Conservation (phyloP, 2,797 vertebrate genomes). For the Lacerta viridis region DNA sequence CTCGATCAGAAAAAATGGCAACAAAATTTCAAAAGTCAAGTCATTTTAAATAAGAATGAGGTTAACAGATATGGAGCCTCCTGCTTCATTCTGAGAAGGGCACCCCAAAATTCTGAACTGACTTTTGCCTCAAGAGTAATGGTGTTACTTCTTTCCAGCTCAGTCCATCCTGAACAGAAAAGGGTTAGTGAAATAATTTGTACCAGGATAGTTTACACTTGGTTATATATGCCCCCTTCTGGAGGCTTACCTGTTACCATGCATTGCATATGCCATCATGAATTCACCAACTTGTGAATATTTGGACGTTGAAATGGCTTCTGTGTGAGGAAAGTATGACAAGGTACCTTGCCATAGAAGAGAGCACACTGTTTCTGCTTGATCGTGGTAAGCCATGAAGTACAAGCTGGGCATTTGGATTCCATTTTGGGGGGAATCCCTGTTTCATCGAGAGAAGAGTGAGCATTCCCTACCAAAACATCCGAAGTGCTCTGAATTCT, state of each 20-base stretch:
- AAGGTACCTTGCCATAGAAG: background rate
- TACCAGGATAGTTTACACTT: background rate
- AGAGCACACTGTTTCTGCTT: background rate
- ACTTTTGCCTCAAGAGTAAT: background rate
- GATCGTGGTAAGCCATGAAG: background rate
- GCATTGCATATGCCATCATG: background rate
- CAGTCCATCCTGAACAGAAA: background rate
- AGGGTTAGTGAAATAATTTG: background rate
- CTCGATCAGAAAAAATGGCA: background rate
- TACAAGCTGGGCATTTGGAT: background rate
- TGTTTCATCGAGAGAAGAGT: background rate
- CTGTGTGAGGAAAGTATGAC: background rate
- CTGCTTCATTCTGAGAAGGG: background rate
- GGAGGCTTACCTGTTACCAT: background rate
- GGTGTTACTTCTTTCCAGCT: too few species aligned
- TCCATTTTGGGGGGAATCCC: background rate
- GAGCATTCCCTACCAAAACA: background rate
- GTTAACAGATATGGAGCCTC: background rate
- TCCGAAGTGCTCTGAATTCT: background rate
- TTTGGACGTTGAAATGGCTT: background rate
- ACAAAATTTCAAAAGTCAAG: background rate
- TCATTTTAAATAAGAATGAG: background rate
- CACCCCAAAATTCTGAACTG: background rate
- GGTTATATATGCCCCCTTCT: background rate
- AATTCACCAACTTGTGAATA: background rate